phyloP scores from a whole-genome alignment of 2,888 invertebrate genomes.

The Julus scanicus region DNA sequence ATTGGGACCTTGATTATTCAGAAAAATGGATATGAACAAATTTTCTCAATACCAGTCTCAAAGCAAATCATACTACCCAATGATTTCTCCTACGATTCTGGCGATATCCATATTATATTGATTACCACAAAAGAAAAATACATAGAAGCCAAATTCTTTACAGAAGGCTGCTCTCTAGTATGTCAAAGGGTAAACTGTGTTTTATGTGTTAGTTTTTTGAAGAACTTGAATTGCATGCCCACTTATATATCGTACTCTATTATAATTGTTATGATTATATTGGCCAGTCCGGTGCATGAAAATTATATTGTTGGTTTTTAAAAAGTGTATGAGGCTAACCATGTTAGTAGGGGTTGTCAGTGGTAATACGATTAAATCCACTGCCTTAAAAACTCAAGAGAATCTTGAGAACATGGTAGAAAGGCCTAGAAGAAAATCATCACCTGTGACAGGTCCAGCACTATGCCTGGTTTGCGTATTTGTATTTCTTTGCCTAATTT shows the following conservation, averaged over 20 bases:
- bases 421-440: no score
- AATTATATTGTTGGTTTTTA: no score
- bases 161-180: background rate
- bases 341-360: no score
- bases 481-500: no score
- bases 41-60: background rate
- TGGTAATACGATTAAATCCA: no score
- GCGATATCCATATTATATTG: background rate
- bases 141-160: background rate
- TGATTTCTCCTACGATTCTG: slow-evolving; percentile 34
- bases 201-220: background rate
- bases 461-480: no score
- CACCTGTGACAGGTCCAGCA: no score
- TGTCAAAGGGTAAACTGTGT: slow-evolving; percentile 21
- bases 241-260: background rate
- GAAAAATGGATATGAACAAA: slow-evolving; percentile 13
- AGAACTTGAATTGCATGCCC: background rate
- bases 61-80: background rate
- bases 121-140: background rate
- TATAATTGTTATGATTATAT: background rate
- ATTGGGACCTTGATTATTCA: background rate
- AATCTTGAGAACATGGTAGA: no score
- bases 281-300: background rate
- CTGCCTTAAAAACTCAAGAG: no score
- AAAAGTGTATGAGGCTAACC: no score